A percentile compares a stretch with the other conserved stretches of the same genome.
Evolutionary conservation across 35 echinoderm and acorn worm genomes (phyloP).

Genomic region (Chiridota heheva): DNA sequence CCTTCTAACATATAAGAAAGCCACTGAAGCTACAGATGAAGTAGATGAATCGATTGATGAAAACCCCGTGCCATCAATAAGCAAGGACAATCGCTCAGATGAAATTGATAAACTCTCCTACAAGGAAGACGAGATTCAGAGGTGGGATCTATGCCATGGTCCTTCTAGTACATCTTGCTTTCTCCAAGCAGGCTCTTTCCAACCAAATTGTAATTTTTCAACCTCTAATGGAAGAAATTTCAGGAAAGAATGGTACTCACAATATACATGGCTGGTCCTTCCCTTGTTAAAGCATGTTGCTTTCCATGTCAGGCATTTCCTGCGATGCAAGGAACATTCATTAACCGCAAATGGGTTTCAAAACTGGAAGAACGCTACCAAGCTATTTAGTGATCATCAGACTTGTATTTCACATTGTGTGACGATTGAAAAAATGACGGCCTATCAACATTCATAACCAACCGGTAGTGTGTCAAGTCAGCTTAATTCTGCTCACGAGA

Average conservation of each 20-base stretch:
- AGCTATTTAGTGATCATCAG: not conserved
- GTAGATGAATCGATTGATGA: too few species aligned
- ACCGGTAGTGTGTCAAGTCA: conserved; percentile 22
- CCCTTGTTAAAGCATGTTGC: conserved; percentile 10
- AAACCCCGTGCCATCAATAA: too few species aligned
- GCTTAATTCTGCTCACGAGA: conserved; percentile 28
- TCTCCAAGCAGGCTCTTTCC: conserved; percentile 3
- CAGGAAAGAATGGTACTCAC: conserved; percentile 1
- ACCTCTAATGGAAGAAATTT: conserved; percentile 3
- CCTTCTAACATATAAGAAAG: too few species aligned
- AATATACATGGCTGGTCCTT: not conserved
- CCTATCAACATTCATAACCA: not conserved
- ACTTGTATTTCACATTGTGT: too few species aligned
- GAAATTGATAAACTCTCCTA: too few species aligned
- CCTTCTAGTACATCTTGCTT: not conserved
- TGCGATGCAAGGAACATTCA: conserved; percentile 8
- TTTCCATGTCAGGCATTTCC: conserved; percentile 10
- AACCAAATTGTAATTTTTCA: not conserved
- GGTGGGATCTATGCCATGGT: too few species aligned
- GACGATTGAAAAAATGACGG: not conserved
- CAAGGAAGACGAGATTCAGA: too few species aligned
- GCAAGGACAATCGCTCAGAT: too few species aligned
- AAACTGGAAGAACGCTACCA: not conserved
- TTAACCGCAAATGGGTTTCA: conserved; percentile 2
- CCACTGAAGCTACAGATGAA: too few species aligned